Evolutionary conservation across 1,140 invertebrate genomes (phyloP).

Genomic region (Carcinoscorpius rotundicauda): DNA sequence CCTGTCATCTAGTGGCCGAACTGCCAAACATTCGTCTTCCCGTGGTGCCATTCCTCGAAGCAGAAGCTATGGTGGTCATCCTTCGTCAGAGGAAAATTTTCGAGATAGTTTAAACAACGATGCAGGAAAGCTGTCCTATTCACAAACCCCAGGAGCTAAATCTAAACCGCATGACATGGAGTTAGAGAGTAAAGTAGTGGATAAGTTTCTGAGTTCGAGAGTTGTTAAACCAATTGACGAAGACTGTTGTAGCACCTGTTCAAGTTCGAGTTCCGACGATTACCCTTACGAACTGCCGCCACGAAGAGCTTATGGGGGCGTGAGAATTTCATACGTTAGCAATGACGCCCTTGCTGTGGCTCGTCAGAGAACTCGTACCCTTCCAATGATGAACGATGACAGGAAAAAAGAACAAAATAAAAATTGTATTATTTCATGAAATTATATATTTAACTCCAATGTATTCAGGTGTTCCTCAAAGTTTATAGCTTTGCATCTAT

Average conservation of each 20-base stretch:
- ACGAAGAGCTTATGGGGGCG: conserved; percentile 51
- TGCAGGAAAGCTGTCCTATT: no score
- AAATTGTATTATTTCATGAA: not conserved
- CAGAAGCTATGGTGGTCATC: conserved; percentile 18
- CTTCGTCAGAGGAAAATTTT: conserved; percentile 7
- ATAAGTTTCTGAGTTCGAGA: conserved; percentile 31
- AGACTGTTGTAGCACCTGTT: conserved; percentile 62
- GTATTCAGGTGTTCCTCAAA: no score
- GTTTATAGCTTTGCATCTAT: no score
- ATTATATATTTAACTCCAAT: no score
- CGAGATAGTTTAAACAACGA: no score
- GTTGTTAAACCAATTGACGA: conserved; percentile 39
- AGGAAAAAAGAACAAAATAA: not conserved
- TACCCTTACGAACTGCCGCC: conserved; percentile 56
- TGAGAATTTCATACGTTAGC: conserved; percentile 73
- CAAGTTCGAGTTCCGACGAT: conserved; percentile 53
- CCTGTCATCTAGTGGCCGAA: conserved; percentile 1
- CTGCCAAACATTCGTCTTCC: not conserved
- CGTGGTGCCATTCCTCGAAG: conserved; percentile 9
- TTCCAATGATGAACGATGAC: not conserved
- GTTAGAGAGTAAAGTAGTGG: conserved; percentile 7
- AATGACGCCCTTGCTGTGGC: conserved; percentile 62
- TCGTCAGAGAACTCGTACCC: conserved; percentile 10
- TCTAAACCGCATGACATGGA: conserved; percentile 22
- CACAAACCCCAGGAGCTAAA: conserved; percentile 1